A percentile compares a stretch with the other conserved stretches of the same genome.
Conservation (phyloP, 2,888 invertebrate genomes). For the Plagodis dolabraria region DNA sequence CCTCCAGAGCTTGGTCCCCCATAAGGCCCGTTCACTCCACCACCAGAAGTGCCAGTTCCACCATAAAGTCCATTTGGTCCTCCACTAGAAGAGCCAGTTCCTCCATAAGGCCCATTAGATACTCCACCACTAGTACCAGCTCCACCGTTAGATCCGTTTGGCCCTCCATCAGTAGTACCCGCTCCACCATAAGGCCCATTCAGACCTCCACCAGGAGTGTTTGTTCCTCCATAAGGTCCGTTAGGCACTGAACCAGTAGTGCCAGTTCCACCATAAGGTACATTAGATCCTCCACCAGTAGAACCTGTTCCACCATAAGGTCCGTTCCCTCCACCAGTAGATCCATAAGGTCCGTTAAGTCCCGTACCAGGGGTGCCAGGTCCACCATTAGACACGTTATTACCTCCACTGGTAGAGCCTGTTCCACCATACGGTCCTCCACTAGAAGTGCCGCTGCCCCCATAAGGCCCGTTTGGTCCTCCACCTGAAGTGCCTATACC, state of each 20-base stretch:
- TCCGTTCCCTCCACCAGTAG: slow-evolving; percentile 5
- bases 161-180: slow-evolving; percentile 17
- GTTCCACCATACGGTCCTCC: slow-evolving; percentile 6
- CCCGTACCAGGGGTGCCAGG: slow-evolving; percentile 16
- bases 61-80: slow-evolving; percentile 10
- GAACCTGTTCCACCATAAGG: not conserved
- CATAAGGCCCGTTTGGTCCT: slow-evolving; percentile 10
- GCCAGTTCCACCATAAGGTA: slow-evolving; percentile 6
- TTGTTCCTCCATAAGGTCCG: slow-evolving; percentile 6
- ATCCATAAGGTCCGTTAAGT: slow-evolving; percentile 16
- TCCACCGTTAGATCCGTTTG: slow-evolving; percentile 22
- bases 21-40: slow-evolving; percentile 8
- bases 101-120: slow-evolving; percentile 15
- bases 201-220: slow-evolving; percentile 1
- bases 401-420: slow-evolving; percentile 1
- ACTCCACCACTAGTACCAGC: slow-evolving; percentile 24
- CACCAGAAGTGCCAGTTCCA: not conserved
- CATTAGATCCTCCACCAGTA: slow-evolving; percentile 4
- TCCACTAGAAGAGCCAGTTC: slow-evolving; percentile 12
- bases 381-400: slow-evolving; percentile 8
- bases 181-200: slow-evolving; percentile 25
- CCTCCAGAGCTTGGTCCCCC: no score
- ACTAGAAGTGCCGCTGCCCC: slow-evolving; percentile 3
- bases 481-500: slow-evolving; percentile 8
- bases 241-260: slow-evolving; percentile 16